These are phyloP conservation scores for Paramormyrops kingsleyae DNA, from an alignment of 2,113 vertebrate species.

Conservation along the genomic window DNA sequence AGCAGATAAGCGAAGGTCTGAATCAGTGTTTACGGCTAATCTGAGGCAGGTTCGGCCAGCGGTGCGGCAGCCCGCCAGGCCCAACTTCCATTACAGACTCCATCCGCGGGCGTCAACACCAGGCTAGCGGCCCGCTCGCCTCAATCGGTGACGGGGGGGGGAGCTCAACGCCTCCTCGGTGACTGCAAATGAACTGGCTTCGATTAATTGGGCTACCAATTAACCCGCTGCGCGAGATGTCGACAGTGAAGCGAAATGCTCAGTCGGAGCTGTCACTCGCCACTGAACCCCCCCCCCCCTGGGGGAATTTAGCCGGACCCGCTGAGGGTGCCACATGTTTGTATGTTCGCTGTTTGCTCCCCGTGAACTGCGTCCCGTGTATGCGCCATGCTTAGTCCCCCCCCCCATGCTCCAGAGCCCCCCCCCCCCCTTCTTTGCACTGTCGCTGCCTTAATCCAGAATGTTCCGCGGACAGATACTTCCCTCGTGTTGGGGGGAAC, in stretches of 20 bases:
- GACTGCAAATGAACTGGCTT: not conserved
- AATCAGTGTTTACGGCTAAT: conserved; percentile 67
- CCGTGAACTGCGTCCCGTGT: not conserved
- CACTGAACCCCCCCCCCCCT: not conserved
- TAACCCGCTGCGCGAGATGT: not conserved
- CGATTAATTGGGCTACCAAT: not conserved
- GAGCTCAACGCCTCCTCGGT: not conserved
- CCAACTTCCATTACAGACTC: conserved; percentile 65
- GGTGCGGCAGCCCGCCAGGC: conserved; percentile 67
- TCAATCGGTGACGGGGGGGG: not conserved
- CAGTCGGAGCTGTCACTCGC: not conserved
- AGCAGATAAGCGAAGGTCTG: conserved; percentile 80
- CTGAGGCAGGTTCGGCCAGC: conserved; percentile 51
- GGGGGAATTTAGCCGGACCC: not conserved
- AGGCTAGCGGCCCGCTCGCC: not conserved
- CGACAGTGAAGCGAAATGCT: not conserved
- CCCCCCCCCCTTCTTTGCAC: not conserved
- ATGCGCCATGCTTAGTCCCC: not conserved
- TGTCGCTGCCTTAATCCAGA: not conserved
- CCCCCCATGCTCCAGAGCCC: not conserved
- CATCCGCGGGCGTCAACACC: not conserved
- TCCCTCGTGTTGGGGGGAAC: not conserved
- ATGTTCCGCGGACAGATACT: not conserved
- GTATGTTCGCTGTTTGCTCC: not conserved
- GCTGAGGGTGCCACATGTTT: not conserved